These are phyloP conservation scores for Triplophysa siluroides DNA, from an alignment of 2,113 vertebrate species.

Conservation along the genomic window DNA sequence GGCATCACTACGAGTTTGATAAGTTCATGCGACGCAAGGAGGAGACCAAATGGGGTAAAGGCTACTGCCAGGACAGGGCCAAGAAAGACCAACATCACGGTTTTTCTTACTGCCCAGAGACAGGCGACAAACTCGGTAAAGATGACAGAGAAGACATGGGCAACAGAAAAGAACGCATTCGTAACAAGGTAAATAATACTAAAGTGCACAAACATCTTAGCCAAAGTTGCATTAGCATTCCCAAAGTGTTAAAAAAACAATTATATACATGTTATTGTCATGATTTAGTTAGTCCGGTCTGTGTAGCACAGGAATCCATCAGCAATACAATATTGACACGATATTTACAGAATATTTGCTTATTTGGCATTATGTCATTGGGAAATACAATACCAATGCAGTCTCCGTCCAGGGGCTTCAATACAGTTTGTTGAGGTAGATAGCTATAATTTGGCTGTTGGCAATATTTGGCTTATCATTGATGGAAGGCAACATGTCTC, in stretches of 20 bases:
- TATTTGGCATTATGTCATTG: slow-evolving; percentile 40
- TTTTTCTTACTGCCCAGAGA: slow-evolving; percentile 77
- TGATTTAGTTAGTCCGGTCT: slow-evolving; percentile 40
- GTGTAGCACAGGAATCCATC: slow-evolving; percentile 24
- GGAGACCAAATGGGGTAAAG: slow-evolving; percentile 91
- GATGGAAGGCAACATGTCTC: slow-evolving; percentile 61
- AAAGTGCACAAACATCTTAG: not conserved
- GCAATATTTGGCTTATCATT: slow-evolving; percentile 55
- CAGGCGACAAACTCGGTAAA: slow-evolving; percentile 82
- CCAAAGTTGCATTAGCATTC: slow-evolving; percentile 3
- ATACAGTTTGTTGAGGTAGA: slow-evolving; percentile 55
- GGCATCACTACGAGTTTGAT: slow-evolving; percentile 85
- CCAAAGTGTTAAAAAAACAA: not conserved
- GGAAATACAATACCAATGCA: slow-evolving; percentile 47
- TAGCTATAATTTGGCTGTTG: slow-evolving; percentile 57
- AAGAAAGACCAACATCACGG: slow-evolving; percentile 86
- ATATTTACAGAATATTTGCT: not conserved
- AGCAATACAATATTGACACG: not conserved
- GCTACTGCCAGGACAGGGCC: slow-evolving; percentile 84
- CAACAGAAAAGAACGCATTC: slow-evolving; percentile 86
- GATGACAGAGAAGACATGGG: slow-evolving; percentile 84
- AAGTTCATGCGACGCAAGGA: slow-evolving; percentile 86
- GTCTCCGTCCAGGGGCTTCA: slow-evolving; percentile 49
- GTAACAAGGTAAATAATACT: slow-evolving; percentile 84
- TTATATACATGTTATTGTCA: slow-evolving; percentile 18